Percentiles rank a stretch among this genome's conserved stretches.
These are phyloP conservation scores for Bactericera cockerelli DNA, from an alignment of 1,140 invertebrate genomes.

Conservation along the genomic window DNA sequence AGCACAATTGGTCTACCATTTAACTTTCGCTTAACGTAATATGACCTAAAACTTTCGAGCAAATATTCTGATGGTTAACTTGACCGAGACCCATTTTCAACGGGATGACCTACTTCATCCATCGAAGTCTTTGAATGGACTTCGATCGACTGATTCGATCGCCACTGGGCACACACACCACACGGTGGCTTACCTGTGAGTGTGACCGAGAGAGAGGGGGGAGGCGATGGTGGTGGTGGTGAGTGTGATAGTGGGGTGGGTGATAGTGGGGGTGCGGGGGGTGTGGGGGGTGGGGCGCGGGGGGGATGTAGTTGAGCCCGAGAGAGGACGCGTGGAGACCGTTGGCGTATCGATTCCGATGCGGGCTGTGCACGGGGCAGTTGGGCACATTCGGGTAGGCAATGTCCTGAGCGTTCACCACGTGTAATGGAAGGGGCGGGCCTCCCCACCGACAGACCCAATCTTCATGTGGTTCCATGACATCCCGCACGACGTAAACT, in stretches of 20 bases:
- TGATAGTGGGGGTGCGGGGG: constrained; percentile 20
- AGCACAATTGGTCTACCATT: no score
- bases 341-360: constrained; percentile 40
- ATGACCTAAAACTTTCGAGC: no score
- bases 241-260: constrained; percentile 20
- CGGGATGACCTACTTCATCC: no score
- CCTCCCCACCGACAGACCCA: constrained; percentile 3
- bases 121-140: no score
- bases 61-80: no score
- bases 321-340: constrained; percentile 34
- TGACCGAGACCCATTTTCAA: no score
- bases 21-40: no score
- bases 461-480: constrained; percentile 11
- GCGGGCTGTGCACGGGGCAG: constrained; percentile 47
- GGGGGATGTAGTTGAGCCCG: not conserved
- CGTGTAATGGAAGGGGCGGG: not conserved
- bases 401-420: constrained; percentile 10
- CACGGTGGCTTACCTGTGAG: constrained; percentile 22
- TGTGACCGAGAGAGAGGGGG: constrained; percentile 22
- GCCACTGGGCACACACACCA: no score
- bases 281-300: constrained; percentile 28
- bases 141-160: no score
- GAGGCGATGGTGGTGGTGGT: constrained; percentile 20
- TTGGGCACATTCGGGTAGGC: constrained; percentile 20
- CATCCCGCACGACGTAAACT: not conserved